These are phyloP conservation scores for Oscheius sp. DNA, from an alignment of 2,888 invertebrate species.

Conservation along the genomic window DNA sequence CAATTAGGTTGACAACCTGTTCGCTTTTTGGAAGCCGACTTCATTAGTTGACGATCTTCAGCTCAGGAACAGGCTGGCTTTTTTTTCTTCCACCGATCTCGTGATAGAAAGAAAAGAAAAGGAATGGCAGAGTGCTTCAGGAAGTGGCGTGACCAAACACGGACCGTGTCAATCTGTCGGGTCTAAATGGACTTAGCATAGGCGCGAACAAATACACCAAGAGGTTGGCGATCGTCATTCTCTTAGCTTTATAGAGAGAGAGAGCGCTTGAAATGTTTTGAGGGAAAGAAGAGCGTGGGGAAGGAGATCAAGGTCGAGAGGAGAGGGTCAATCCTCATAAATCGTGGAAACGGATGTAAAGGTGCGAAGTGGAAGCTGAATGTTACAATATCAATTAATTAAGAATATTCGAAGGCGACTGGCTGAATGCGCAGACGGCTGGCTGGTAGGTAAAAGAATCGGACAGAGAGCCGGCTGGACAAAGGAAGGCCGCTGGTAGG, in stretches of 20 bases:
- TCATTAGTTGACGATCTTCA: not conserved
- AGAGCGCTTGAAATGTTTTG: not conserved
- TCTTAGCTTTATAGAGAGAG: not conserved
- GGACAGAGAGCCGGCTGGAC: constrained; percentile 11
- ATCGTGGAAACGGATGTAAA: constrained; percentile 19
- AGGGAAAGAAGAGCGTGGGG: not conserved
- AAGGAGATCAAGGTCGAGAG: constrained; percentile 2
- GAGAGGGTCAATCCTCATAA: constrained; percentile 5
- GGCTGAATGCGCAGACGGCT: constrained; percentile 23
- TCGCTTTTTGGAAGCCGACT: not conserved
- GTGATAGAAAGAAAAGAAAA: not conserved
- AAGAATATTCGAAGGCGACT: not conserved
- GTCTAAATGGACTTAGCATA: constrained; percentile 24
- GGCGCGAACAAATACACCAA: constrained; percentile 10
- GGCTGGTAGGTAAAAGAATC: constrained; percentile 26
- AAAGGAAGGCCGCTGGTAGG: constrained; percentile 31
- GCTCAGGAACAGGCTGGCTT: too few species aligned
- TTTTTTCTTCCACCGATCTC: too few species aligned
- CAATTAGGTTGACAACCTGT: not conserved
- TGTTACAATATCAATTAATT: constrained; percentile 24
- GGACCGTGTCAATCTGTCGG: constrained; percentile 28
- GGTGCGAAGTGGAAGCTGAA: constrained; percentile 15
- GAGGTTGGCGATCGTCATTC: not conserved
- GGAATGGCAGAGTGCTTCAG: constrained; percentile 17
- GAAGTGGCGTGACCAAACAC: constrained; percentile 24